These are phyloP conservation scores for Anagyrus pseudococci DNA, from an alignment of 2,888 invertebrate species.

Conservation along the genomic window DNA sequence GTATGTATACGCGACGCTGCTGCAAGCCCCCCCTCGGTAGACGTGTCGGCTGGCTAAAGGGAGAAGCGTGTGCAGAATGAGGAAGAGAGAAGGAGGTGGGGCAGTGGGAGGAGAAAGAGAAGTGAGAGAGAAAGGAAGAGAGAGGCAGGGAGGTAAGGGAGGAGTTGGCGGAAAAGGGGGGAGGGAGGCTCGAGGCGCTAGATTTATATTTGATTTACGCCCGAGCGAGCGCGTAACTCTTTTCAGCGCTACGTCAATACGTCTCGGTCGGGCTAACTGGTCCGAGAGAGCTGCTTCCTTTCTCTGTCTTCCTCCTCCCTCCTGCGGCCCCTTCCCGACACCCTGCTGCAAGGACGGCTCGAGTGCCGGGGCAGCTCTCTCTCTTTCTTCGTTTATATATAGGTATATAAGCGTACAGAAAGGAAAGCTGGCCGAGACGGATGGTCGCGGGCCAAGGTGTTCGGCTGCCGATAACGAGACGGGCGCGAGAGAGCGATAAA, in stretches of 20 bases:
- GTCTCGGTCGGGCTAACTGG: not conserved
- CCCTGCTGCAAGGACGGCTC: not conserved
- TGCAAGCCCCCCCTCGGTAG: too few species aligned
- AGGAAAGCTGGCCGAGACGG: not conserved
- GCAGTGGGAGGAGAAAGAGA: too few species aligned
- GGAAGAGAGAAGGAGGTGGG: too few species aligned
- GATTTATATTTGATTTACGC: conserved; percentile 40
- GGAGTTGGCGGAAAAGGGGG: conserved; percentile 18
- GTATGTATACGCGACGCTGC: not conserved
- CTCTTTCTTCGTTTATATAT: too few species aligned
- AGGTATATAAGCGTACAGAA: too few species aligned
- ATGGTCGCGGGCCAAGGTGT: conserved; percentile 19
- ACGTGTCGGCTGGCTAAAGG: too few species aligned
- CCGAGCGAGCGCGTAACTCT: conserved; percentile 38
- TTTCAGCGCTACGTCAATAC: conserved; percentile 31
- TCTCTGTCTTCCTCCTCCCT: not conserved
- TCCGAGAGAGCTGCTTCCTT: conserved; percentile 2
- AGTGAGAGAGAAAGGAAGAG: not conserved
- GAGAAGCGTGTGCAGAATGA: too few species aligned
- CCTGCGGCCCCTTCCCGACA: not conserved
- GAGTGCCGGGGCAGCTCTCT: too few species aligned
- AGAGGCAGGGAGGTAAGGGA: not conserved
- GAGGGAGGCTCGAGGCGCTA: conserved; percentile 32
- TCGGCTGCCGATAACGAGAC: conserved; percentile 26
- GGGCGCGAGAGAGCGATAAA: not conserved